phyloP scores from a whole-genome alignment of 2,888 invertebrate species.

The Elysia crispata region DNA sequence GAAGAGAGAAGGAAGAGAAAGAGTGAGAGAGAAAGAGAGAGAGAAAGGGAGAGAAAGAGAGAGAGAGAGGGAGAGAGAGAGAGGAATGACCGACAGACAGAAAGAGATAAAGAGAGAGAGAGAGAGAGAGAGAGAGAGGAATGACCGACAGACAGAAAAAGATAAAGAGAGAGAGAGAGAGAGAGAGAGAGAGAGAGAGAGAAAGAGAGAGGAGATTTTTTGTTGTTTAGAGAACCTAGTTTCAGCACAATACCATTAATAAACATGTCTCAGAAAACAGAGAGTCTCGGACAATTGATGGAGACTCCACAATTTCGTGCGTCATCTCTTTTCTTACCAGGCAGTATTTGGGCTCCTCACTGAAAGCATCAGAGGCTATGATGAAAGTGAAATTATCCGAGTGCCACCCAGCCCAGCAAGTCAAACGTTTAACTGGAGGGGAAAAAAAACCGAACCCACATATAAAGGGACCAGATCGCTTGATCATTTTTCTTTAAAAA shows the following conservation, averaged over 20 bases:
- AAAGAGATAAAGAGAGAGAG: not conserved
- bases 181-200: slow-evolving; percentile 19
- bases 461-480: too few relatives aligned
- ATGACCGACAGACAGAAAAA: too few relatives aligned
- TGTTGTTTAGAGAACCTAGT: too few relatives aligned
- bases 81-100: too few relatives aligned
- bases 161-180: not conserved
- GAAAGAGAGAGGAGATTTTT: not conserved
- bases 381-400: slow-evolving; percentile 65
- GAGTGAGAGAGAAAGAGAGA: too few relatives aligned
- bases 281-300: not conserved
- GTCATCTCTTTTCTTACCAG: slow-evolving; percentile 60
- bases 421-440: slow-evolving; percentile 63
- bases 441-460: not conserved
- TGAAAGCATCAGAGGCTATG: slow-evolving; percentile 62
- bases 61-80: too few relatives aligned
- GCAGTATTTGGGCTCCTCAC: slow-evolving; percentile 65
- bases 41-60: too few relatives aligned
- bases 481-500: not conserved
- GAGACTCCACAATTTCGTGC: too few relatives aligned
- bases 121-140: slow-evolving; percentile 25
- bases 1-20: too few relatives aligned
- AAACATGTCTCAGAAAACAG: not conserved
- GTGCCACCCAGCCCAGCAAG: slow-evolving; percentile 72
- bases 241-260: too few relatives aligned